Evolutionary conservation across 2,888 invertebrate species (phyloP), one percentile per base, ranked within the genome.

Genomic region (Calameuta idolon): DNA sequence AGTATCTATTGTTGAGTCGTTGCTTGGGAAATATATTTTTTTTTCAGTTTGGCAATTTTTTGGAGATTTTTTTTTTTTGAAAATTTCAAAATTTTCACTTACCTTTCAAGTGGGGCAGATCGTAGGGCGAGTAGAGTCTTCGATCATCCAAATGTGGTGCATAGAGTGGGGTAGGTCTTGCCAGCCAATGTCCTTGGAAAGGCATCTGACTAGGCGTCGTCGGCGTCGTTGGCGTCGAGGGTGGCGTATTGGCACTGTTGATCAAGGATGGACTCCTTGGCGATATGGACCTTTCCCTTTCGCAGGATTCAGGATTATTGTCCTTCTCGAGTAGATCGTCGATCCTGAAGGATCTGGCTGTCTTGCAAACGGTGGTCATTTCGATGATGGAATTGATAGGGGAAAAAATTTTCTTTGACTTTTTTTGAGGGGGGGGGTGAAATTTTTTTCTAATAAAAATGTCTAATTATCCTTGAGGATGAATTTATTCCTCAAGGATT

Each of bases 291-390:
- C 76, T 73, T 76, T 73, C 78, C 33, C 40, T 37, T 34, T 73
- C 76, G 69, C 68, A 73, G 69, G 78, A 76, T 23, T 75, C 78
- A 31, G 76, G 55, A 33, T n/a, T n/a, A 71, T 34, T 33, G 5
- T 33, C 33, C 34, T 34, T 31, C 15, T 78, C 78, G 2, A 78
- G 78, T 1, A 78, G 55, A 73, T 78, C 78, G 34, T 76, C 78
- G 75, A 78, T 78, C 71, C 78, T 75, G 68, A 78, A 78, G 76
- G 78, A 78, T 34, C 77, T 75, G 37, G 77, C 69, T 69, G 78
- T 76, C 37, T 78, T 78, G 78, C 78, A 78, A 55, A 55, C 55
- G 55, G 55, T 55, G 55, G 55, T 55, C 55, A 55, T 55, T 9
- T 55, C 23, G 55, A 55, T 23, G 23, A 23, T 23, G 15, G 9